phyloP scores from a whole-genome alignment of 2,888 invertebrate species.

The Scaptomyza caliginosa region DNA sequence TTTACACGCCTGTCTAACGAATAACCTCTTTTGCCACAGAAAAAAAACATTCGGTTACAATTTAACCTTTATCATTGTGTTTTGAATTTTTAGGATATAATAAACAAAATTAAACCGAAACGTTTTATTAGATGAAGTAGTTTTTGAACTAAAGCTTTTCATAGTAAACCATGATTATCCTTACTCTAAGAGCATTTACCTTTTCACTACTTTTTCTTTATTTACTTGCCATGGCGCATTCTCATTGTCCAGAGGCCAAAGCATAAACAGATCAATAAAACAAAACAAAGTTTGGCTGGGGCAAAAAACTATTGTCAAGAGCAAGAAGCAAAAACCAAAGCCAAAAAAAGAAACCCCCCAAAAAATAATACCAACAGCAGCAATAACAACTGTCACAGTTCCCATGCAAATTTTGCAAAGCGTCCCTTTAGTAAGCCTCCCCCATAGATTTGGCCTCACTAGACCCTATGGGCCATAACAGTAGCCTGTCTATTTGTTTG shows the following conservation, averaged over 20 bases:
- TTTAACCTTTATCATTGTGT: conserved; percentile 36
- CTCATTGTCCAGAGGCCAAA: conserved; percentile 44
- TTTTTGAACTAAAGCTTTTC: neutral
- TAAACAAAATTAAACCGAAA: conserved; percentile 1
- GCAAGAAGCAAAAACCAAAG: conserved; percentile 29
- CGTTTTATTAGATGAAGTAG: no score
- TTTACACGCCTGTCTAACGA: conserved; percentile 63
- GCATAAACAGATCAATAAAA: conserved; percentile 78
- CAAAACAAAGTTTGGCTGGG: conserved; percentile 33
- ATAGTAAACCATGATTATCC: no score
- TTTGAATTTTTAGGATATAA: neutral
- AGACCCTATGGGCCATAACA: conserved; percentile 35
- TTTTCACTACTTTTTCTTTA: conserved; percentile 5
- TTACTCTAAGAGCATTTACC: conserved; percentile 2
- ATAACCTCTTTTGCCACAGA: conserved; percentile 32
- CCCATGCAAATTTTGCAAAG: conserved; percentile 70
- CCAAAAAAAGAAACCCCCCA: conserved; percentile 15
- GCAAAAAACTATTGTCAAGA: conserved; percentile 42
- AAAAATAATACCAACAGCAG: conserved; percentile 31
- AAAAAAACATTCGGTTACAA: conserved; percentile 12
- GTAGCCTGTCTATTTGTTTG: conserved; percentile 69
- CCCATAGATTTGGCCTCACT: neutral
- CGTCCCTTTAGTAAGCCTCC: conserved; percentile 9
- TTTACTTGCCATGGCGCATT: conserved; percentile 22
- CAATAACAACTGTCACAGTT: conserved; percentile 67